Conservation (phyloP, 2,113 vertebrate species). For the Athene noctua region DNA sequence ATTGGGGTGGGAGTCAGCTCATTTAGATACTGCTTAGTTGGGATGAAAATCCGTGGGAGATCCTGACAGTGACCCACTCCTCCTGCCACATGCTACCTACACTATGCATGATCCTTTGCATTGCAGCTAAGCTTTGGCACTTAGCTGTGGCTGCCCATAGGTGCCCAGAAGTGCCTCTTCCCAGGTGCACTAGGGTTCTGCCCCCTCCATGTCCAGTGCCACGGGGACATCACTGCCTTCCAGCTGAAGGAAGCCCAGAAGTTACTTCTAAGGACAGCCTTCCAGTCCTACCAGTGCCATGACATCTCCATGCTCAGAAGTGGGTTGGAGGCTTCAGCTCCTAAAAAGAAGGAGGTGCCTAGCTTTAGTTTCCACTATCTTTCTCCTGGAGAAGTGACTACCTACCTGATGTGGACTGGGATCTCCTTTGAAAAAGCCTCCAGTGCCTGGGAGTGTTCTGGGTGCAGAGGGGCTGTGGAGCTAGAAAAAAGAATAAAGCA, state of each 20-base stretch:
- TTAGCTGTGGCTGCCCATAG: neutral
- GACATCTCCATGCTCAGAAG: neutral
- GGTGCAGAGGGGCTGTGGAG: neutral
- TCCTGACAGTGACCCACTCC: neutral
- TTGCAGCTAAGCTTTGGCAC: neutral
- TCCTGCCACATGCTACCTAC: fast-evolving
- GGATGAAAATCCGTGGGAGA: neutral
- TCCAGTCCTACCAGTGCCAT: neutral
- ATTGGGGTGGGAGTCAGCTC: fast-evolving
- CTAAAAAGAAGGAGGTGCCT: neutral
- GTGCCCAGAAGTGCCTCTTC: neutral
- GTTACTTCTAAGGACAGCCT: neutral
- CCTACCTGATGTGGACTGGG: neutral
- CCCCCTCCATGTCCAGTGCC: neutral
- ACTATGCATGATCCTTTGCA: neutral
- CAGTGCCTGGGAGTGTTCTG: neutral
- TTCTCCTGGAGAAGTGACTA: neutral
- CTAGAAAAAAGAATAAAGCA: neutral
- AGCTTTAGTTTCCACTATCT: neutral
- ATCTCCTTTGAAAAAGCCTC: neutral
- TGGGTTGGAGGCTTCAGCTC: neutral
- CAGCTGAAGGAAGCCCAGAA: neutral
- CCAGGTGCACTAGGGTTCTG: neutral
- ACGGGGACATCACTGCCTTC: neutral
- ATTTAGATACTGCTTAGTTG: neutral